These are phyloP conservation scores for Papilio dardanus DNA, from an alignment of 1,140 invertebrate species.

Conservation along the genomic window DNA sequence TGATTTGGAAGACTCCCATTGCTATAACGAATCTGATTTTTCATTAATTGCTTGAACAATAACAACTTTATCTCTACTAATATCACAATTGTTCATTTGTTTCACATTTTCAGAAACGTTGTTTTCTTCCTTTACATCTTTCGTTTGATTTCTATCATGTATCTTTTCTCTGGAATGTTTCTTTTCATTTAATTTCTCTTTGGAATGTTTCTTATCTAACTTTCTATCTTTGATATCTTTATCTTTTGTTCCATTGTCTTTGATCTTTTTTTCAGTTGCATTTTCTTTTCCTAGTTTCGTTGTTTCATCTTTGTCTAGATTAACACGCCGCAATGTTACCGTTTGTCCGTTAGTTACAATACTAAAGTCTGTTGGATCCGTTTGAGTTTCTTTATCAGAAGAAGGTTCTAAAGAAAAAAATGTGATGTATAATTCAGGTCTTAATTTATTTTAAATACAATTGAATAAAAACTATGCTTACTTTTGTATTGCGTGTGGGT, in stretches of 20 bases:
- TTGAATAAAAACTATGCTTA: constrained; percentile 43
- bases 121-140: constrained; percentile 35
- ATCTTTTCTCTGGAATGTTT: constrained; percentile 12
- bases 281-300: constrained; percentile 47
- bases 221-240: constrained; percentile 8
- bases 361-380: constrained; percentile 62
- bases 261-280: constrained; percentile 42
- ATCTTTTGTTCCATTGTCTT: constrained; percentile 30
- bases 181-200: constrained; percentile 26
- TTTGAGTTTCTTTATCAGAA: constrained; percentile 70
- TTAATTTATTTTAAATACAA: background rate
- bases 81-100: constrained; percentile 38
- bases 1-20: constrained; percentile 68
- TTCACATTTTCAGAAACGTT: constrained; percentile 41
- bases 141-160: constrained; percentile 19
- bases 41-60: constrained; percentile 50
- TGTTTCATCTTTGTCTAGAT: constrained; percentile 46
- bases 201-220: constrained; percentile 17
- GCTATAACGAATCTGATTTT: constrained; percentile 69
- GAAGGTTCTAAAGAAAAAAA: constrained; percentile 60
- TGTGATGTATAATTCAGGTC: constrained; percentile 11
- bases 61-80: constrained; percentile 44
- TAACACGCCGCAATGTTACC: constrained; percentile 47
- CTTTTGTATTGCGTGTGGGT: constrained; percentile 51
- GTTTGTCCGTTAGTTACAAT: constrained; percentile 67